These are phyloP conservation scores for Pogoniulus pusillus DNA, from an alignment of 2,797 vertebrate genomes.

Conservation along the genomic window DNA sequence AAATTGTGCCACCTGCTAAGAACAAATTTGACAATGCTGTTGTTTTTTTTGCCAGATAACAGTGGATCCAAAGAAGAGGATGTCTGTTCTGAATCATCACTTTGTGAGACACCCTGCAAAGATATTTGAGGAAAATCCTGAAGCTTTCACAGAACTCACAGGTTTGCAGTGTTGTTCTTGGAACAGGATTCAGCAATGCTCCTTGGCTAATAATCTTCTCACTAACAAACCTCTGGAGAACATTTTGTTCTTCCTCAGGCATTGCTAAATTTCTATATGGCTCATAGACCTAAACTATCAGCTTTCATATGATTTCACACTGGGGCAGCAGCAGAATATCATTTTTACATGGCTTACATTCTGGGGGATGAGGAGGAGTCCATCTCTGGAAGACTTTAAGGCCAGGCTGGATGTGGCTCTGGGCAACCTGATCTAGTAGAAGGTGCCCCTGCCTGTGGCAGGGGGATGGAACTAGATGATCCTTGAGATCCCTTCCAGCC, in stretches of 20 bases:
- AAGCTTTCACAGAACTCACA: conserved; percentile 77
- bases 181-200: background rate
- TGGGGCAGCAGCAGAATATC: background rate
- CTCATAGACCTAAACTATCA: background rate
- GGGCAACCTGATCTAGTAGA: too few species aligned
- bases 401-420: too few species aligned
- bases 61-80: conserved; percentile 82
- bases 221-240: background rate
- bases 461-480: too few species aligned
- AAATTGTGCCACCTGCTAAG: background rate
- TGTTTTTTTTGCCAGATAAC: conserved; percentile 86
- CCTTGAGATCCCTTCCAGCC: too few species aligned
- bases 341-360: background rate
- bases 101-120: conserved; percentile 92
- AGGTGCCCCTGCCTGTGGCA: too few species aligned
- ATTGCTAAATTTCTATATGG: background rate
- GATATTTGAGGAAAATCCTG: conserved; percentile 76
- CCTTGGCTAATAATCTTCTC: background rate
- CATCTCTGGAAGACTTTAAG: too few species aligned
- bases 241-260: background rate
- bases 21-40: background rate
- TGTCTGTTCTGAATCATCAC: conserved; percentile 88
- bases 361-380: background rate
- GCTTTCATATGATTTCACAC: background rate
- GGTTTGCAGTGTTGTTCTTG: conserved; percentile 73